Evolutionary conservation across 1,140 invertebrate genomes (phyloP), one percentile per base, ranked within the genome.

Genomic region (Heliconius hermathena): DNA sequence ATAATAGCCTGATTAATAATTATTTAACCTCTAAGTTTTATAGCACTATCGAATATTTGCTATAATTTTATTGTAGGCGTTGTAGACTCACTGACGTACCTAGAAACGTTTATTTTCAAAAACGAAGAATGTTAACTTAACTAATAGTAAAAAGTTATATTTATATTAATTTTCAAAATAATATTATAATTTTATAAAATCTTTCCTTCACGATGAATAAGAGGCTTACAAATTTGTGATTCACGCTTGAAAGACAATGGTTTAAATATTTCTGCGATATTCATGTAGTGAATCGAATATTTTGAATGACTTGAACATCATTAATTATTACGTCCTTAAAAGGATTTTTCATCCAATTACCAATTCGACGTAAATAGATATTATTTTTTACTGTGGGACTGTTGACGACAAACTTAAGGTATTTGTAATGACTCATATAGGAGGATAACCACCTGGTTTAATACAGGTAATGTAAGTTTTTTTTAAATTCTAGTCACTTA

Each of bases 261-360:
- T 29, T 29, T 11, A 66, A 66, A 16, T 29, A 66, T 66, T 66
- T 66, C 8, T 29, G 22, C 60, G 13, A 66, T 26, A 26, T 26
- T 29, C 22, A 66, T 66, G 26, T 66, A 29, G 26, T 29, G 26
- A 26, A 66, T 26, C 11, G 26, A 66, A 66, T 66, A 16, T 66
- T 66, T 66, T 29, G 26, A 29, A 26, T 52, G 49, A 52, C 49
- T 52, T 20, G 11, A 66, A 66, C 60, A 49, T 29, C 26, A 49
- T 71, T 33, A 71, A 73, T 79, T 73, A 73, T 60, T 46, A 33
- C 8, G 60, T 22, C 76, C 73, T 80, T 87, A 81, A 84, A 87
- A 85, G 87, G 88, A 84, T 84, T 86, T 89, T 87, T 87, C 77
- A 74, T 87, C 88, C 89, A 90, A 90, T 90, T 90, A 90, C 80